Percentiles rank a stretch among this genome's conserved stretches.
Conservation (phyloP, 2,113 vertebrate species). For the Caloenas nicobarica region DNA sequence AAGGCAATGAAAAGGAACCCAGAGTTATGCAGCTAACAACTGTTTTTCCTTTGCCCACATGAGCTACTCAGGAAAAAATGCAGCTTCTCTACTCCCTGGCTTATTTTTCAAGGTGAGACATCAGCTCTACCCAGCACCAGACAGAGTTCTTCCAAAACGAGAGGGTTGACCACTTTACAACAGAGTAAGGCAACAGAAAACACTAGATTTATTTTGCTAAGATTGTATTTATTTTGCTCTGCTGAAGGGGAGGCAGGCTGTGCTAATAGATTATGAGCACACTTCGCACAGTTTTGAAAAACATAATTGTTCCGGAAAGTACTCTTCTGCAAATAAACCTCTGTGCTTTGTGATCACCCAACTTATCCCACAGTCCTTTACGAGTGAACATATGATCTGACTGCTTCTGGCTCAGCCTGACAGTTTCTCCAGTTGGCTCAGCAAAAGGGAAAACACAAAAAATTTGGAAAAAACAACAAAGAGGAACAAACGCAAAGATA, state of each 20-base stretch:
- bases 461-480: background rate
- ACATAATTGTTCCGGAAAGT: background rate
- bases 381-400: background rate
- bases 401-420: background rate
- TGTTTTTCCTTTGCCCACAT: background rate
- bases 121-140: background rate
- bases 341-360: background rate
- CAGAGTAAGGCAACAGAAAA: background rate
- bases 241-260: background rate
- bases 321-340: constrained; percentile 32
- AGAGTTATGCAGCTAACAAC: background rate
- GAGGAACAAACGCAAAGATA: constrained; percentile 12
- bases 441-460: background rate
- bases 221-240: background rate
- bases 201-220: background rate
- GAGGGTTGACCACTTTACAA: background rate
- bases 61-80: background rate
- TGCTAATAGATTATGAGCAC: background rate
- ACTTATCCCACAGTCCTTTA: background rate
- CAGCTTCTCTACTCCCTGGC: background rate
- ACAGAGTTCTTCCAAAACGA: background rate
- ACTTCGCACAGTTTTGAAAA: background rate
- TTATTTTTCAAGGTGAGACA: background rate
- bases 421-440: background rate
- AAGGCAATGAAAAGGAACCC: background rate